These are phyloP conservation scores for Azorinus chamasolen DNA, from an alignment of 2,888 invertebrate species.

Conservation along the genomic window DNA sequence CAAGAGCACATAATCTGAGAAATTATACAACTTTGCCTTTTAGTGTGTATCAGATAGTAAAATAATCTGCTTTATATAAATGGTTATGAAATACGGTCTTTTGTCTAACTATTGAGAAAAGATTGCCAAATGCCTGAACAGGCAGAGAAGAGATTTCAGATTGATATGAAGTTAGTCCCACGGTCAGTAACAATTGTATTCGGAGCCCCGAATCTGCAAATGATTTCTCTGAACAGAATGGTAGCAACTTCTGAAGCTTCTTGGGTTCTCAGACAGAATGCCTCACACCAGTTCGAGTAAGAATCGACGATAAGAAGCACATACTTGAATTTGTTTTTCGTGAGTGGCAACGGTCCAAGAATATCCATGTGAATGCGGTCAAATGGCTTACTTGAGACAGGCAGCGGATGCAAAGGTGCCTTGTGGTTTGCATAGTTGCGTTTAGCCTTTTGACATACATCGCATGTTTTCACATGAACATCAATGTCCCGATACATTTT, in stretches of 20 bases:
- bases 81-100: too few species aligned
- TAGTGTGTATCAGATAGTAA: too few species aligned
- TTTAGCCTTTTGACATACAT: conserved; percentile 43
- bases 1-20: too few species aligned
- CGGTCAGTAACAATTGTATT: conserved; percentile 49
- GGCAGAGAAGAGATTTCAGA: too few species aligned
- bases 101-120: too few species aligned
- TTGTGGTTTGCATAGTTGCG: conserved; percentile 8
- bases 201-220: conserved; percentile 61
- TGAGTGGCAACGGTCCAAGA: conserved; percentile 26
- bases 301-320: conserved; percentile 30
- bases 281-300: conserved; percentile 38
- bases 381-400: conserved; percentile 29
- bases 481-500: conserved; percentile 53
- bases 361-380: conserved; percentile 49
- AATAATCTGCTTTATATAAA: too few species aligned
- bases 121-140: too few species aligned
- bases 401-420: conserved; percentile 41
- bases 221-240: conserved; percentile 52
- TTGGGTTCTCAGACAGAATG: conserved; percentile 42
- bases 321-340: conserved; percentile 10
- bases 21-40: too few species aligned
- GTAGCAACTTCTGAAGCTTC: conserved; percentile 55
- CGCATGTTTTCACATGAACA: conserved; percentile 45
- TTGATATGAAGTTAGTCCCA: too few species aligned